Base-by-base conservation (phyloP, 2,113 vertebrate genomes). In the Pelusios castaneus region DNA sequence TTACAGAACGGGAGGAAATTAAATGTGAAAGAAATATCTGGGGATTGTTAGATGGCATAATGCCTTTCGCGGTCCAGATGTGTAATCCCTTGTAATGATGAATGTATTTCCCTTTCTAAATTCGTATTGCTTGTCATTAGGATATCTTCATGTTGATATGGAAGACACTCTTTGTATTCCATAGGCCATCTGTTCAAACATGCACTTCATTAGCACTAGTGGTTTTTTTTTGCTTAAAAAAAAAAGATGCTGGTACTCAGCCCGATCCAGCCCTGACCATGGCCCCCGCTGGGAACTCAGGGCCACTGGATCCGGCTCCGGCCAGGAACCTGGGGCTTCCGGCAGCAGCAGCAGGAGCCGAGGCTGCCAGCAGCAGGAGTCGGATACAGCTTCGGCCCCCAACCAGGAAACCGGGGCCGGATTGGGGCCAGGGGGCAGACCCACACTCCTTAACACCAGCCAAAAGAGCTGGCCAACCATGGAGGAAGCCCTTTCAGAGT, bases 111-210 rank as follows among this genome's bases (percentile, higher is more conserved):
- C 51, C 75, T 88, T 85, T 29, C 86, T 91, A 58, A 88, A 56
- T 80, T 56, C 70, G 52, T 52, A 27, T 1, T 77, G 41, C 76
- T 51, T 91, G 87, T 89, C 88, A 93, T 43, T 70, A 94, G 41
- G 70, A 0, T 47, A 79, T 81, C n/a, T 91, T 81, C 43, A 34
- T 11, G 80, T 16, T 90, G 88, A 84, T 88, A 94, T 54, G 82
- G 80, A n/a, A n/a, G 58, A 85, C 80, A 75, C 47, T 91, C 67
- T 45, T 82, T 87, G 52, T 89, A 21, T 88, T 95, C 38, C 73
- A 58, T 75, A 88, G 78, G 91, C 41, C 70, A 82, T n/a, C 84
- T 94, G 91, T 85, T 96, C 78, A 92, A 95, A 91, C 93, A 87
- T 80, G 49, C 90, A 79, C 78, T 89, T 51, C 19, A 77, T 4